Percentiles rank a stretch among this genome's conserved stretches.
phyloP scores from a whole-genome alignment of 1,140 invertebrate species.

The Copidosoma floridanum region DNA sequence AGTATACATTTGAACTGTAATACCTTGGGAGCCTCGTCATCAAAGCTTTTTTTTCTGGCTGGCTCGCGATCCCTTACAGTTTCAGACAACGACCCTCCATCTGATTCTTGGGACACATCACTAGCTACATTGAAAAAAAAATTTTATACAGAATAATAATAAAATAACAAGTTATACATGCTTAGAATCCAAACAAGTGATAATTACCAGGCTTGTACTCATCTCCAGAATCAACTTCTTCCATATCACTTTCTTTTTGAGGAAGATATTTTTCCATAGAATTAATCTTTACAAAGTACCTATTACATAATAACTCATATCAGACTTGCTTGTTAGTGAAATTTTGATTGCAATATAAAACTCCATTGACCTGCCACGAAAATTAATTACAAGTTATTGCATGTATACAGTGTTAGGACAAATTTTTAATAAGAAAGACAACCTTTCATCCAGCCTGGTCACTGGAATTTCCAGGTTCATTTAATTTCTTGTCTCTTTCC shows the following conservation, averaged over 20 bases:
- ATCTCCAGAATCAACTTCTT: too few relatives aligned
- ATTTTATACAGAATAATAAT: neutral
- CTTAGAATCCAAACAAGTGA: too few relatives aligned
- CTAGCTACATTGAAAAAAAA: too few relatives aligned
- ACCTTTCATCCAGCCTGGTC: conserved; percentile 35
- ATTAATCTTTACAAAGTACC: too few relatives aligned
- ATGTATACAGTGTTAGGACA: neutral
- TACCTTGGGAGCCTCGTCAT: conserved; percentile 50
- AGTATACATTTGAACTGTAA: neutral
- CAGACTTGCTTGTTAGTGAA: too few relatives aligned
- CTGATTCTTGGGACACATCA: conserved; percentile 32
- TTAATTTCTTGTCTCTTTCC: conserved; percentile 42
- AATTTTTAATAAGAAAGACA: conserved; percentile 2
- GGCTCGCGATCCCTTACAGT: conserved; percentile 36
- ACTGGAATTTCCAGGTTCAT: conserved; percentile 36
- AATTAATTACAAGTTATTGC: conserved; percentile 14
- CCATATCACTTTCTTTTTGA: too few relatives aligned
- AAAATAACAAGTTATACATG: neutral
- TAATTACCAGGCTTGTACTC: too few relatives aligned
- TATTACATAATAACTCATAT: too few relatives aligned
- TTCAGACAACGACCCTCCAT: conserved; percentile 34
- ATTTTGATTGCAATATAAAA: too few relatives aligned
- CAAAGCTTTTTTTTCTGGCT: conserved; percentile 29
- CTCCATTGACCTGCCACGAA: conserved; percentile 43
- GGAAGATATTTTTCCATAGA: too few relatives aligned